Base-by-base conservation (phyloP, 1,140 invertebrate species). In the Tachypleus tridentatus region DNA sequence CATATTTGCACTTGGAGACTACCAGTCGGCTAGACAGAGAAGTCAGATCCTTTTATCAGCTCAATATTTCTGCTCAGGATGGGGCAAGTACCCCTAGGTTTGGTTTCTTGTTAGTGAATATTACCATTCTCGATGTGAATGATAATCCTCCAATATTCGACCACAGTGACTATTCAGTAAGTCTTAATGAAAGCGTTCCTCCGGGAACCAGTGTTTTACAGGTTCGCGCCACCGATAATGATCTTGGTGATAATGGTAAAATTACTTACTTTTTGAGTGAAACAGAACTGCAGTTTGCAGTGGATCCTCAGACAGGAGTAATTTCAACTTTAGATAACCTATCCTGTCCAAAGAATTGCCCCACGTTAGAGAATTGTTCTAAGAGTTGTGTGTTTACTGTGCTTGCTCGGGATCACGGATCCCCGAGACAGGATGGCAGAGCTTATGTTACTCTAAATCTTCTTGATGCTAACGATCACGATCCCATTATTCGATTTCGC, bases 401-500 rank as follows among this genome's bases (percentile, higher is more conserved):
- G 0, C 93, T 91, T 29, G 93, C 93, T 8, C 81, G 88, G 60
- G 95, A 98, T 79, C 88, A 95, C 70, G 93, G 93, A 1, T 85
- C 85, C 5, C 92, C 92, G 0, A 77, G 89, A 51, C 90, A 95
- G 76, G 88, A 93, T 74, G 93, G 93, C 4, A 80, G 93, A 56
- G 93, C 94, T 47, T 97, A 97, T 77, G 89, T 98, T 1, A 95
- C 91, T 4, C 90, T 97, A 0, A 95, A 92, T 77, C 79, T 97
- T 10, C 80, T 95, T 51, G 93, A 97, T 76, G 87, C 91, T 3
- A 97, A 97, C 77, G 92, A 97, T 80, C 93, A 97, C 74, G 90
- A 93, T 78, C 95, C 94, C 4, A 82, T 88, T 49, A 95, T 97
- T 60, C 86, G 85, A 66, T 95, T 97, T 74, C 85, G 85, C 5